phyloP scores from a whole-genome alignment of 2,888 invertebrate genomes.

The Eristalinus aeneus region DNA sequence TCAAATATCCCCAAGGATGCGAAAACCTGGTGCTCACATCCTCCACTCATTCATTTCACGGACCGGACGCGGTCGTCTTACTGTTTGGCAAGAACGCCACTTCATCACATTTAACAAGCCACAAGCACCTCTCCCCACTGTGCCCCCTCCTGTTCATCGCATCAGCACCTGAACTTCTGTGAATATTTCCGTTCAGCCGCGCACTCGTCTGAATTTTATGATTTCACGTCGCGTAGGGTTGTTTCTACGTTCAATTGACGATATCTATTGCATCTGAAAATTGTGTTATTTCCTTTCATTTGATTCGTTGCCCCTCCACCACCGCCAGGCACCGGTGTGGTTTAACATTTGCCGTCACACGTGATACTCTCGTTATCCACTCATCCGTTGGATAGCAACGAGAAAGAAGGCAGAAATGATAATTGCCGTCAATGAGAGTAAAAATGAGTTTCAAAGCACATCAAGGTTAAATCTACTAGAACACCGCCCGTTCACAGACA shows the following conservation, averaged over 20 bases:
- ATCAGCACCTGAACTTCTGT: too few relatives aligned
- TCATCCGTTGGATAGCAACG: slow-evolving; percentile 30
- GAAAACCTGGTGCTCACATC: too few relatives aligned
- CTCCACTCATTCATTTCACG: too few relatives aligned
- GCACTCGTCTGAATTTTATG: background rate
- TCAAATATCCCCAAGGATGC: too few relatives aligned
- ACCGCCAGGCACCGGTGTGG: background rate
- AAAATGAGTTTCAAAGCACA: slow-evolving; percentile 8
- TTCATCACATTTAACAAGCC: too few relatives aligned
- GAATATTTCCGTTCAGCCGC: background rate
- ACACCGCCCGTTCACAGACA: background rate
- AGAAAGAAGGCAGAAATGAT: background rate
- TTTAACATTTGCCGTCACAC: slow-evolving; percentile 48
- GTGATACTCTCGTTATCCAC: slow-evolving; percentile 64
- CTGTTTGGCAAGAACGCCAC: too few relatives aligned
- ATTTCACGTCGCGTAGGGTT: background rate
- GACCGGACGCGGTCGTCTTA: too few relatives aligned
- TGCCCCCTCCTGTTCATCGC: background rate
- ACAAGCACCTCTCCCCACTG: too few relatives aligned
- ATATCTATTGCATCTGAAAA: background rate
- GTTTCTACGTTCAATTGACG: background rate
- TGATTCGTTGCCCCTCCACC: background rate
- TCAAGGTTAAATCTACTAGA: slow-evolving; percentile 35
- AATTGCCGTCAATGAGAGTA: slow-evolving; percentile 33
- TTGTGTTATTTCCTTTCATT: background rate